Evolutionary conservation across 2,797 vertebrate species (phyloP).

Genomic region (Spinus olivaceus): DNA sequence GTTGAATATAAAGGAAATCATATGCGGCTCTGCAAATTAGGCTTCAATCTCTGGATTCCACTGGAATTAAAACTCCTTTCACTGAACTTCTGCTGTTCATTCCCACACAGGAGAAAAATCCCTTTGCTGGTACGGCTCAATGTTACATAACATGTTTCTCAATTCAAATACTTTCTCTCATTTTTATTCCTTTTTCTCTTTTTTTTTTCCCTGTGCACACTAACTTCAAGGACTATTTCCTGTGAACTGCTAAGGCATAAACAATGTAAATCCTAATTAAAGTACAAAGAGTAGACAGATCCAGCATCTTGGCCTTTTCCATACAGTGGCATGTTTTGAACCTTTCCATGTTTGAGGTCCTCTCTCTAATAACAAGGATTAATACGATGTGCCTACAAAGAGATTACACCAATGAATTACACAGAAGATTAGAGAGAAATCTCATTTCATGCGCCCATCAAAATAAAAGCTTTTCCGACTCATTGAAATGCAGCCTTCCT

Average conservation of each 20-base stretch:
- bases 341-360: not conserved
- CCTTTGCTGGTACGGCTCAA: not conserved
- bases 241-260: not conserved
- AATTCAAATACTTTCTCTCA: not conserved
- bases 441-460: conserved; percentile 28
- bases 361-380: conserved; percentile 47
- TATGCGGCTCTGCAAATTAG: not conserved
- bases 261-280: not conserved
- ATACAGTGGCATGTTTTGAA: not conserved
- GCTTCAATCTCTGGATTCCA: not conserved
- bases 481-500: not conserved
- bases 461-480: conserved; percentile 29
- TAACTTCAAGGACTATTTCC: not conserved
- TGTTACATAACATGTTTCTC: not conserved
- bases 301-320: not conserved
- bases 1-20: not conserved
- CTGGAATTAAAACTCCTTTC: not conserved
- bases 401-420: conserved; percentile 54
- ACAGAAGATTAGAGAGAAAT: conserved; percentile 40
- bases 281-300: not conserved
- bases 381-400: conserved; percentile 26
- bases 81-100: not conserved
- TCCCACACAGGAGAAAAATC: not conserved
- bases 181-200: not conserved
- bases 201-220: not conserved